Base-by-base conservation (phyloP, 2,113 vertebrate genomes). In the Tonatia bakeri region DNA sequence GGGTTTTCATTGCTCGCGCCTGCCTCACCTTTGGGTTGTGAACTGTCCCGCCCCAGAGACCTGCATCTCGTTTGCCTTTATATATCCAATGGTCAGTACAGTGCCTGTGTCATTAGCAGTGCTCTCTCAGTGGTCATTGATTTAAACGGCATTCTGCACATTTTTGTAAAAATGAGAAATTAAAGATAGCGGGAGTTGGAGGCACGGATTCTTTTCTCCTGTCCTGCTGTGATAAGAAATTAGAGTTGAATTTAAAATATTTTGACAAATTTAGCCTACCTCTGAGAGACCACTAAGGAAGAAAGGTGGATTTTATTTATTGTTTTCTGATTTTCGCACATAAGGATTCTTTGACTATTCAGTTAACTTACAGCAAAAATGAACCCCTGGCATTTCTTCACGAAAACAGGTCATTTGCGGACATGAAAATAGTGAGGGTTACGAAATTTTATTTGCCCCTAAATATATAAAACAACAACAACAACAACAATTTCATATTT, bases 401-500 rank as follows among this genome's bases (percentile, higher is more conserved):
- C 69, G 14, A 67, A 38, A 59, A 24, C 7, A 61, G 16, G 59
- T 38, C 2, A 19, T 80, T 80, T 67, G 17, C 28, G 11, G 73
- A n/a, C 24, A 33, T 36, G 26, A 67, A 79, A 72, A 65, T 2
- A 5, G 15, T 43, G 50, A 87, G 28, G 11, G 14, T 80, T 85
- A 33, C 22, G 16, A 33, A 56, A 67, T 80, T 36, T 47, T 87
- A 73, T 67, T 92, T 90, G 28, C 8, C 36, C 73, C 40, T 83
- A 82, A 54, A 47, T 72, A 91, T 94, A 36, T 54, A 87, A 70
- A 83, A n/a, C 22, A 80, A 20, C 11, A 79, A 43, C 17, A 84
- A 43, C 15, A 84, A 50, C 61, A 20, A 12, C 69, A 26, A 64
- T 12, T 82, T 33, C n/a, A 67, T 2, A 50, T 2, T 47, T 64